Percentiles rank a stretch among this genome's conserved stretches.
These are phyloP conservation scores for Atherinosoma microstoma DNA, from an alignment of 2,797 vertebrate species.

Conservation along the genomic window DNA sequence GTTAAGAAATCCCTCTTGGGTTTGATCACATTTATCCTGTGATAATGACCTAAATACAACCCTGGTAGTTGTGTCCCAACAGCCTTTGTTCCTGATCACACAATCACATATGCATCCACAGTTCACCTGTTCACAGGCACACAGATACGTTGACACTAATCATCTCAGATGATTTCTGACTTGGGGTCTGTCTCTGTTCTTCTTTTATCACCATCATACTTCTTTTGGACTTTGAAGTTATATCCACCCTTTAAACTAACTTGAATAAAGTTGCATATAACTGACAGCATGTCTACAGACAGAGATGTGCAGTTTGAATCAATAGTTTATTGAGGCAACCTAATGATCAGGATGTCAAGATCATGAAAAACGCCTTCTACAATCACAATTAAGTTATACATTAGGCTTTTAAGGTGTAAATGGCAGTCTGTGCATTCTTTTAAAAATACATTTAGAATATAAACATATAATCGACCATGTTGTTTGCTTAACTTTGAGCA, in stretches of 20 bases:
- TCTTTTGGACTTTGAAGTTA: not conserved
- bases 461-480: not conserved
- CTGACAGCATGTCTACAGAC: not conserved
- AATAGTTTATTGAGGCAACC: not conserved
- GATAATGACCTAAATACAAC: not conserved
- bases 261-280: not conserved
- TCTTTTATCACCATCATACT: not conserved
- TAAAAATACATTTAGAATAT: not conserved
- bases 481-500: not conserved
- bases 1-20: not conserved
- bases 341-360: not conserved
- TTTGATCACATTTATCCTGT: constrained; percentile 10
- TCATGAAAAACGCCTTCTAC: not conserved
- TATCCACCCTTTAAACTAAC: not conserved
- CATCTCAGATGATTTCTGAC: not conserved
- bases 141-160: not conserved
- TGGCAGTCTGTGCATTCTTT: not conserved
- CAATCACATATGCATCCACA: not conserved
- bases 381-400: not conserved
- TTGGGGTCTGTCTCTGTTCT: not conserved
- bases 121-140: constrained; percentile 5
- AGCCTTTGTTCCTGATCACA: not conserved
- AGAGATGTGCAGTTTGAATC: not conserved
- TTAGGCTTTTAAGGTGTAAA: not conserved
- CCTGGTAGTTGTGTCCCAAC: not conserved